phyloP scores from a whole-genome alignment of 2,888 invertebrate genomes.

The Drosophila setosimentum region DNA sequence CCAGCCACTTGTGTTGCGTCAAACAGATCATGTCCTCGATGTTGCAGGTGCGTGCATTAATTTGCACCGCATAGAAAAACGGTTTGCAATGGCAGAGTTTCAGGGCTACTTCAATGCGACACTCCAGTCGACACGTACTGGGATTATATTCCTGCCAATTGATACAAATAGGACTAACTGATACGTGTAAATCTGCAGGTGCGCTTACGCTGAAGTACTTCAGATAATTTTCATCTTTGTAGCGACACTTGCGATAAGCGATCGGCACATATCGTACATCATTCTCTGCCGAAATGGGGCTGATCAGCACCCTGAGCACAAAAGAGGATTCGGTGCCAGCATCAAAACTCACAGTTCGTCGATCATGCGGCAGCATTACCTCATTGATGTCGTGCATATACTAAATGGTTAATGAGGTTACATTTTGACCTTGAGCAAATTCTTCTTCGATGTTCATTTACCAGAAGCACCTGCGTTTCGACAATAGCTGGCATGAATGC shows the following conservation, averaged over 20 bases:
- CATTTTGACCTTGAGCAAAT: not conserved
- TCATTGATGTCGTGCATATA: conserved; percentile 80
- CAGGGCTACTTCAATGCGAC: conserved; percentile 81
- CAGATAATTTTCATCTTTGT: conserved; percentile 78
- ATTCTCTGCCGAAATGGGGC: conserved; percentile 68
- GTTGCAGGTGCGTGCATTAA: conserved; percentile 67
- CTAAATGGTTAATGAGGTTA: conserved; percentile 41
- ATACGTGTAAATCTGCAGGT: not conserved
- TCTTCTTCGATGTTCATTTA: conserved; percentile 3
- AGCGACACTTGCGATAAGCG: conserved; percentile 82
- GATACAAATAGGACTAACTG: not conserved
- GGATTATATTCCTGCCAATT: conserved; percentile 76
- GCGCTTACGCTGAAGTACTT: conserved; percentile 74
- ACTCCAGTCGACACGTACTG: conserved; percentile 81
- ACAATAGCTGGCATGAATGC: conserved; percentile 49
- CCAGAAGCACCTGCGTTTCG: conserved; percentile 47
- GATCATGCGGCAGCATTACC: conserved; percentile 69
- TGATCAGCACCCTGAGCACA: conserved; percentile 65
- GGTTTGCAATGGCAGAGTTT: conserved; percentile 81
- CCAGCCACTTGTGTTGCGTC: conserved; percentile 67
- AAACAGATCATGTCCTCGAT: conserved; percentile 80
- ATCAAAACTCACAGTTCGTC: conserved; percentile 53
- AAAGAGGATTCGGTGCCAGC: conserved; percentile 53
- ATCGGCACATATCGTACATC: conserved; percentile 79
- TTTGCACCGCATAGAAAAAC: conserved; percentile 80